Base-by-base conservation (phyloP, 1,140 invertebrate genomes). In the Drosophila baimaii region DNA sequence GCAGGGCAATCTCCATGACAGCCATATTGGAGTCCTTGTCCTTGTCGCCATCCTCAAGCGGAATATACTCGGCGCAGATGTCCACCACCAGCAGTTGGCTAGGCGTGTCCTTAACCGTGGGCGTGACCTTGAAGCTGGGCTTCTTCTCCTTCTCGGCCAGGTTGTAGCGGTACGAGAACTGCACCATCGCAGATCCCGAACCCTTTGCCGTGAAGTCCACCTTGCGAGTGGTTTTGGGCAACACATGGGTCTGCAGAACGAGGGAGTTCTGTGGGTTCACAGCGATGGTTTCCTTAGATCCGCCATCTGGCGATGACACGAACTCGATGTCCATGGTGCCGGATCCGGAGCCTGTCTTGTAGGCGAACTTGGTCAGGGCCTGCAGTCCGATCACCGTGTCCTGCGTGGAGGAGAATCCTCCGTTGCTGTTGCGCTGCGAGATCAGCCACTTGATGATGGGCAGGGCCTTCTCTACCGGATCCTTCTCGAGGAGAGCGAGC, bases 1-100 rank as follows among this genome's bases (percentile, higher is more conserved):
- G 97, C 63, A 98, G 93, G 56, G 94, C 94, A 0, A 98, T 95
- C 92, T 98, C 97, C 94, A 98, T 96, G 4, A 98, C 96, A 47
- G 96, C 97, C 97, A 98, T 98, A 83, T 98, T 98, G 74, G 95
- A 96, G 51, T 90, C 84, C 54, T 84, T 90, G 1, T 57, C 55
- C 33, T 61, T 39, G 19, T 84, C 82, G 7, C 17, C 56, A 1
- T 46, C 54, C 10, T 79, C 77, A 0, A 61, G 47, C 0, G 90
- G 90, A 5, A 79, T 23, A 55, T 78, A 92, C n/a, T 90, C 91
- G 68, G 94, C 95, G 79, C 97, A 97, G 64, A 97, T 93, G 17
- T 96, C 95, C 2, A 98, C 89, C 69, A 95, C 94, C 25, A 97
- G 92, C 81, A 95, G 94, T 90, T 96, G 94, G 15, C 93, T 90